Evolutionary conservation across 2,113 vertebrate genomes (phyloP), one percentile per base, ranked within the genome.

Genomic region (Gobio gobio): DNA sequence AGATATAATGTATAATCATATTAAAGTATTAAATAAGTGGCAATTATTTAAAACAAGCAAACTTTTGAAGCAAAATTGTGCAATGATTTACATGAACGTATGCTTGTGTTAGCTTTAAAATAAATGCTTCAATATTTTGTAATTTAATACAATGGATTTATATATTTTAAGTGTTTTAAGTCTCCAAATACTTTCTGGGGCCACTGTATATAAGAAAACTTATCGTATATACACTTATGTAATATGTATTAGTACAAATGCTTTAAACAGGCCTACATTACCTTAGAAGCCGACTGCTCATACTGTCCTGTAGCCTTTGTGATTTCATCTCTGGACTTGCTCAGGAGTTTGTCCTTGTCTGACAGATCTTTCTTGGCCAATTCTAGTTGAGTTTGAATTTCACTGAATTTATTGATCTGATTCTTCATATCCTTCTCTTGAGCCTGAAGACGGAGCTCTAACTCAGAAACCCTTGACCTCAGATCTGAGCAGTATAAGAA

Each of bases 361-460:
- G 29, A 86, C 84, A 98, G 93, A 73, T 97, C 96, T 83, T 89
- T 82, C 85, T 93, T 95, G 22, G 94, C 79, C 89, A 94, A 96
- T 63, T 95, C 95, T 85, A 97, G 86, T 4, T 96, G 95, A 12
- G 91, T 92, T 83, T 96, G 96, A 0, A 92, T 85, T 49, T 98
- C 97, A 83, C 96, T 96, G 49, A 94, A 86, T 84, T 95, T 96
- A 84, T 88, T 93, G 22, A 92, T 72, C 43, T 95, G 92, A 68
- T 58, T 90, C 86, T 93, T 95, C 56, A 94, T 91, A 54, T 97
- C 93, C 87, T 96, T 97, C 76, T 97, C 95, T 83, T 98, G 94
- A 89, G 90, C 90, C 90, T 96, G 94, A 63, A 97, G 89, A 79
- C 86, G 93, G 63, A 93, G 91, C 87, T 97, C 95, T 84, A 97